Base-by-base conservation (phyloP, 2,113 vertebrate genomes). In the Caloenas nicobarica region DNA sequence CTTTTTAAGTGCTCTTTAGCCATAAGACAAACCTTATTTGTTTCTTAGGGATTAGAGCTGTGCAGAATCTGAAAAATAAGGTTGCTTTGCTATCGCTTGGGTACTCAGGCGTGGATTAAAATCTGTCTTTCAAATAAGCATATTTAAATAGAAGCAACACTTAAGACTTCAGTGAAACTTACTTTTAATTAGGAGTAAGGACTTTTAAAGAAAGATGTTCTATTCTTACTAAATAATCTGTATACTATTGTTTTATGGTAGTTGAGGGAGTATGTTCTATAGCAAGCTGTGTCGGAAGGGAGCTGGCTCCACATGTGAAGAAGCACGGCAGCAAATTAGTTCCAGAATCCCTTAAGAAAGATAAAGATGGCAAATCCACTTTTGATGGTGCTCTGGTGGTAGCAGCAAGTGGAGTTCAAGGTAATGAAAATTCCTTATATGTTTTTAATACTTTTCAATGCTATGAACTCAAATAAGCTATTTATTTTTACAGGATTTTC, bases 351-450 rank as follows among this genome's bases (percentile, higher is more conserved):
- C 98, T 99, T 94, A 99, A 98, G 97, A 99, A 99, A 93, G 99
- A 99, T 97, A 99, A 98, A 91, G 98, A 99, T 42, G 99, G 99
- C 9, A 99, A 98, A 81, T 99, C 99, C 54, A 97, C 98, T 76
- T 97, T 99, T 34, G 98, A 99, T 69, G 99, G 99, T 31, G 99
- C 99, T 56, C 98, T 99, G 98, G 99, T 99, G 61, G 98, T 99
- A 81, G 99, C 99, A 81, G 99, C 99, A 92, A 99, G 99, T 76
- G 99, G 99, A 84, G 97, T 99, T 88, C 99, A 99, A 98, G 99
- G 99, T 99, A 98, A 96, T 83, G 61, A 38, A 76, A 92, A 68
- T 79, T 64, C 44, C 44, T 64, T 81, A 62, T 17, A 16, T 16
- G 71, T 68, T 38, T 64, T 38, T 16, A 51, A 74, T 38, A 17